Evolutionary conservation across 2,888 invertebrate genomes (phyloP).

Genomic region (Drosophila birchii): DNA sequence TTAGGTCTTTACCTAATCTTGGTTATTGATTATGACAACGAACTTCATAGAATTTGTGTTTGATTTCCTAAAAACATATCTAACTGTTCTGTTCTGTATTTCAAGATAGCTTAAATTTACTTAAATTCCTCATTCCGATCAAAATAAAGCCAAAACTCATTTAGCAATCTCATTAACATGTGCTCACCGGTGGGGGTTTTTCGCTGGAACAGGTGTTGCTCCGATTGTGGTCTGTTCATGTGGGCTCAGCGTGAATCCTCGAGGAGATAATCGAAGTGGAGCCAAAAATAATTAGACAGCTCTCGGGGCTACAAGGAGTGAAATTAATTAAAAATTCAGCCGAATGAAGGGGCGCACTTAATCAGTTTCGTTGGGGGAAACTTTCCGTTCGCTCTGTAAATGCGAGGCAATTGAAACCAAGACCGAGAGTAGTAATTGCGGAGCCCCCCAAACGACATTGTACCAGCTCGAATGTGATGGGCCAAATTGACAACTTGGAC

Average conservation of each 20-base stretch:
- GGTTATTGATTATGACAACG: neutral
- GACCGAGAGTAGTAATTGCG: slow-evolving; percentile 40
- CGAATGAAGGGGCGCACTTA: slow-evolving; percentile 29
- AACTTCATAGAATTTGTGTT: neutral
- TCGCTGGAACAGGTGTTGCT: slow-evolving; percentile 19
- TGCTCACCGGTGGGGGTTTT: neutral
- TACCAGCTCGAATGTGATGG: slow-evolving; percentile 22
- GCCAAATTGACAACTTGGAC: slow-evolving; percentile 40
- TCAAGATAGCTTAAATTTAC: neutral
- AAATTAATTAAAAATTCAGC: slow-evolving; percentile 34
- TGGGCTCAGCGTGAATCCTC: slow-evolving; percentile 60
- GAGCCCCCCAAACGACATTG: slow-evolving; percentile 31
- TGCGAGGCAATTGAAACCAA: slow-evolving; percentile 42
- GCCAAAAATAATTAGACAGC: slow-evolving; percentile 26
- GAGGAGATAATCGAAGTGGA: slow-evolving; percentile 26
- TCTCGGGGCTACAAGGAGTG: slow-evolving; percentile 39
- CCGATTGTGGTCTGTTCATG: slow-evolving; percentile 49
- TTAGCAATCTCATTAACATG: slow-evolving; percentile 22
- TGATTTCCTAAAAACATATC: neutral
- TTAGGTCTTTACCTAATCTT: neutral
- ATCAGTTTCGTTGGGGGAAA: slow-evolving; percentile 39
- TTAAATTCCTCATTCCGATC: neutral
- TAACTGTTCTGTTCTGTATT: neutral
- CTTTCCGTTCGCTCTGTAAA: slow-evolving; percentile 44
- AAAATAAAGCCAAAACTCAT: slow-evolving; percentile 1